Evolutionary conservation across 2,888 invertebrate species (phyloP).

Genomic region (Hermaeophaga mercurialis): DNA sequence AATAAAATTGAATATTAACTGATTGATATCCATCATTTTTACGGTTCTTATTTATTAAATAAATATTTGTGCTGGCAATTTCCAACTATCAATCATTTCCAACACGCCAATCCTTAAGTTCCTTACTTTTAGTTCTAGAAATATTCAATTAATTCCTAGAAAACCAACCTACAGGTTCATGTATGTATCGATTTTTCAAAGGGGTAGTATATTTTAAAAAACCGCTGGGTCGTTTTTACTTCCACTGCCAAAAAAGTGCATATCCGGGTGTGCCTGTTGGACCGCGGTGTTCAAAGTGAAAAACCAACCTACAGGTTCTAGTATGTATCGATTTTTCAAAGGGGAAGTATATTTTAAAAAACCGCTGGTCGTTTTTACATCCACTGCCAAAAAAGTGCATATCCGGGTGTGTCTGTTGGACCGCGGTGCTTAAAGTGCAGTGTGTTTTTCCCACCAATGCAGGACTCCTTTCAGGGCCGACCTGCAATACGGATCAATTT

Average conservation of each 20-base stretch:
- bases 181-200: no score
- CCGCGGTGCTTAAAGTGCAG: background rate
- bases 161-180: no score
- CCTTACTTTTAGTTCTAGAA: no score
- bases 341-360: background rate
- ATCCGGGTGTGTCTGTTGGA: background rate
- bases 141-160: no score
- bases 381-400: background rate
- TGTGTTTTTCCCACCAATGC: background rate
- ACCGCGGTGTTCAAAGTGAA: background rate
- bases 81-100: no score
- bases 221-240: background rate
- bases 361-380: background rate
- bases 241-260: background rate
- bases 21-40: no score
- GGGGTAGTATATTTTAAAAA: background rate
- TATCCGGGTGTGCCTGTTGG: background rate
- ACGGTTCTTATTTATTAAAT: no score
- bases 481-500: conserved; percentile 33
- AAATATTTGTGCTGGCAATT: no score
- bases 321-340: no score
- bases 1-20: no score
- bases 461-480: conserved; percentile 16
- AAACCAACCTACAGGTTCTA: no score
- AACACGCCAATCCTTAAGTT: no score